phyloP scores from a whole-genome alignment of 2,797 vertebrate species.

The Liparis tanakae region DNA sequence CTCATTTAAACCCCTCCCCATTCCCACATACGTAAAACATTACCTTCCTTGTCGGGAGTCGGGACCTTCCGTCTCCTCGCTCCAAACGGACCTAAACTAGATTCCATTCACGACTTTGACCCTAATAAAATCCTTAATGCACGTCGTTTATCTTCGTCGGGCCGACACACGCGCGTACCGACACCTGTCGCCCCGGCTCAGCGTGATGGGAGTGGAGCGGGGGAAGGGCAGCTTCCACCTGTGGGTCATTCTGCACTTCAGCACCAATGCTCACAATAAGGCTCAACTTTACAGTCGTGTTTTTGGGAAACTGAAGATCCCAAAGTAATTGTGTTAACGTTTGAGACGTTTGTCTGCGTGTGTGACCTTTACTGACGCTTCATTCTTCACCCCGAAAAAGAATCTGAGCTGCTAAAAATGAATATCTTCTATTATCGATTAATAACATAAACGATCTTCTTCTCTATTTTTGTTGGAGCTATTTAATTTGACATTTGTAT shows the following conservation, averaged over 20 bases:
- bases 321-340: too few species aligned
- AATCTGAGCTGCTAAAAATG: too few species aligned
- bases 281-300: too few species aligned
- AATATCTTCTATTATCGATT: too few species aligned
- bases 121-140: neutral
- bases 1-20: constrained; percentile 2
- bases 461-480: too few species aligned
- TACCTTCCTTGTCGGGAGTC: constrained; percentile 17
- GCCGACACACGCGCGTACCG: neutral
- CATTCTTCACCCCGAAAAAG: too few species aligned
- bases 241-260: neutral
- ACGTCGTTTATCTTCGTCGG: neutral
- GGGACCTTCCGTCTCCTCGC: constrained; percentile 6
- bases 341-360: too few species aligned
- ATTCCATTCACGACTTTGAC: neutral
- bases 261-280: neutral
- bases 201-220: neutral
- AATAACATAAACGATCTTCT: too few species aligned
- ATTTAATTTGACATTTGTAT: too few species aligned
- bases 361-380: too few species aligned
- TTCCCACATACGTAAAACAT: constrained; percentile 10
- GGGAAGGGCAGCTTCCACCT: neutral
- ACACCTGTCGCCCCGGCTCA: neutral
- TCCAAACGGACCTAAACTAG: neutral
- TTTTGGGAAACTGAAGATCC: too few species aligned